Conservation (phyloP, 2,797 vertebrate genomes). For the Antennarius maculatus region DNA sequence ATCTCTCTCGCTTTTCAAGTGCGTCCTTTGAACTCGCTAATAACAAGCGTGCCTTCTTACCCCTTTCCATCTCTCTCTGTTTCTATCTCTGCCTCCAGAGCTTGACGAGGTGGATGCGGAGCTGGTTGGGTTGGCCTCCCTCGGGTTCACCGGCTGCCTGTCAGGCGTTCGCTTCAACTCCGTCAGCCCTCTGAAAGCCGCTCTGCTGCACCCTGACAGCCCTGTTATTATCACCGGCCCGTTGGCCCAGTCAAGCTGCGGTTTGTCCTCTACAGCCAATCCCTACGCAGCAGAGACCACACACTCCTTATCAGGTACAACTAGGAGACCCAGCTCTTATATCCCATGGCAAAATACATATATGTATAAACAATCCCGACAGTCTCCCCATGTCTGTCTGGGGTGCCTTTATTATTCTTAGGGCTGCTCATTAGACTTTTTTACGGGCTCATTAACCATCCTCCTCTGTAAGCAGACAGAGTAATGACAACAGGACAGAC, state of each 20-base stretch:
- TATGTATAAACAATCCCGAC: too few species aligned
- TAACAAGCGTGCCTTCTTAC: conserved; percentile 4
- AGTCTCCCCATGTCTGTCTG: conserved; percentile 14
- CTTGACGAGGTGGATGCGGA: conserved; percentile 83
- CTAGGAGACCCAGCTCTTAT: not conserved
- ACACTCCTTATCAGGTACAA: conserved; percentile 90
- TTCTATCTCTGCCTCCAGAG: conserved; percentile 68
- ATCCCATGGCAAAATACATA: not conserved
- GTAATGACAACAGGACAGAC: conserved; percentile 28
- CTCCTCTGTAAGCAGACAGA: conserved; percentile 31
- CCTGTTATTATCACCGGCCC: conserved; percentile 84
- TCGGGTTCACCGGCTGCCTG: conserved; percentile 92
- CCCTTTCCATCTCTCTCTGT: conserved; percentile 13
- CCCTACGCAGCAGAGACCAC: conserved; percentile 89
- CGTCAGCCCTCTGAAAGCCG: conserved; percentile 90
- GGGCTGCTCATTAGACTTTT: conserved; percentile 46
- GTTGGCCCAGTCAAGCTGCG: conserved; percentile 86
- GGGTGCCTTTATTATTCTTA: conserved; percentile 33
- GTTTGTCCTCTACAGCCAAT: conserved; percentile 77
- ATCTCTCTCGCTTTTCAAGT: conserved; percentile 8
- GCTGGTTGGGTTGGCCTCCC: conserved; percentile 79
- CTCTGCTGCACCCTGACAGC: conserved; percentile 82
- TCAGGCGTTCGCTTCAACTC: conserved; percentile 92
- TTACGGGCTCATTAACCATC: conserved; percentile 55
- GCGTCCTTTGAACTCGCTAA: conserved; percentile 14